These are phyloP conservation scores for Orcinus orca DNA, from an alignment of 2,113 vertebrate genomes.

Conservation along the genomic window DNA sequence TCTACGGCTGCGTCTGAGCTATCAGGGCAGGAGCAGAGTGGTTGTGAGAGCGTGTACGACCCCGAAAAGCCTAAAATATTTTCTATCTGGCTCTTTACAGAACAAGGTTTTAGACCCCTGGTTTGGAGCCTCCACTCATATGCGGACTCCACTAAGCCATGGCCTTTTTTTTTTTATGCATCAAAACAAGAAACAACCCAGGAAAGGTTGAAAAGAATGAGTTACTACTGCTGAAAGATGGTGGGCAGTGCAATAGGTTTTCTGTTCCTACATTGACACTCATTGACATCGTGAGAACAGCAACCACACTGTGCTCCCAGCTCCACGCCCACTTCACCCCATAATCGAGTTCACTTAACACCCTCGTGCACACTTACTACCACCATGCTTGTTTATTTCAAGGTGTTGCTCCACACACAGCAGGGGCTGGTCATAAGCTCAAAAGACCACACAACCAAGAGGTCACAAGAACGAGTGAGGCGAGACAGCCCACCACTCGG, in stretches of 20 bases:
- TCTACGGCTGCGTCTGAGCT: background rate
- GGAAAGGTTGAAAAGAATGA: background rate
- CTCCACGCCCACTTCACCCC: background rate
- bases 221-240: background rate
- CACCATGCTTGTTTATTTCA: background rate
- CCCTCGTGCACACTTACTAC: background rate
- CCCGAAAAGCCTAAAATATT: background rate
- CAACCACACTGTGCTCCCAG: background rate
- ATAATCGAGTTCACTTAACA: background rate
- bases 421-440: background rate
- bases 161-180: background rate
- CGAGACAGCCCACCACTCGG: fast-evolving
- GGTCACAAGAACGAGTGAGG: background rate
- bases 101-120: background rate
- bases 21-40: background rate
- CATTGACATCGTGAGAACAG: background rate
- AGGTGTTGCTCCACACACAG: background rate
- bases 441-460: background rate
- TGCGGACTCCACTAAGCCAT: background rate
- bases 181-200: background rate
- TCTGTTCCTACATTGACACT: background rate
- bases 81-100: background rate
- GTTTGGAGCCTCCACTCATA: background rate
- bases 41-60: background rate
- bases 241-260: background rate